phyloP scores from a whole-genome alignment of 2,888 invertebrate species.

The Tyria jacobaeae region DNA sequence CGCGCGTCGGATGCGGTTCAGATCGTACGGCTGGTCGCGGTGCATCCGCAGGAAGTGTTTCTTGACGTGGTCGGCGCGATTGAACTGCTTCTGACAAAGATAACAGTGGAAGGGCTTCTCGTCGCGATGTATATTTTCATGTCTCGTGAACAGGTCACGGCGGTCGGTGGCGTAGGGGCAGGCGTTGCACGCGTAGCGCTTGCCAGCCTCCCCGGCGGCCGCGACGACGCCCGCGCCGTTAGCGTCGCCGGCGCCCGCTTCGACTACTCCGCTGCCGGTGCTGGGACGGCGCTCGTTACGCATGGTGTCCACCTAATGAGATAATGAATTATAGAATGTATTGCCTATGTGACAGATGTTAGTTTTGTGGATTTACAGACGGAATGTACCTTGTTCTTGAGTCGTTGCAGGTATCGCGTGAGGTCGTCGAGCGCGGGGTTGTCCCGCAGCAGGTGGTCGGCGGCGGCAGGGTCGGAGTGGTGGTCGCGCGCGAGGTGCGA shows the following conservation, averaged over 20 bases:
- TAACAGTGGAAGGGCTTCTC: constrained; percentile 98
- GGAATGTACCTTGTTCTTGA: constrained; percentile 86
- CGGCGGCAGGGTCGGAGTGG: constrained; percentile 88
- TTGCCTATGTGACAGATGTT: too few relatives aligned
- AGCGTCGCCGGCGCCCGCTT: constrained; percentile 39
- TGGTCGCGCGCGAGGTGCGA: constrained; percentile 91
- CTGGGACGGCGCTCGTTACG: constrained; percentile 63
- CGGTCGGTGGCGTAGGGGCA: constrained; percentile 97
- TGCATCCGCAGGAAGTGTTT: constrained; percentile 97
- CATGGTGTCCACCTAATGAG: constrained; percentile 73
- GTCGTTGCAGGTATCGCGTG: constrained; percentile 89
- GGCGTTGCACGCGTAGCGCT: constrained; percentile 94
- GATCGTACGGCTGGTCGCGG: constrained; percentile 94
- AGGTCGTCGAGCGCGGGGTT: constrained; percentile 92
- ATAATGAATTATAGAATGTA: neutral
- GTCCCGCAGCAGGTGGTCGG: constrained; percentile 88
- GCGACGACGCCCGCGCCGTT: constrained; percentile 33
- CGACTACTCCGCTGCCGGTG: constrained; percentile 45
- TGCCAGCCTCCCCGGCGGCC: constrained; percentile 67
- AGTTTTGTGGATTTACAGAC: too few relatives aligned
- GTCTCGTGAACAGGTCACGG: constrained; percentile 95
- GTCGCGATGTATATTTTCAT: constrained; percentile 97
- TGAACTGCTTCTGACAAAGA: constrained; percentile 96
- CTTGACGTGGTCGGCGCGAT: constrained; percentile 97
- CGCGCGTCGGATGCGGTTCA: constrained; percentile 92